These are phyloP conservation scores for Sphenodon punctatus DNA, from an alignment of 2,797 vertebrate genomes.

Conservation along the genomic window DNA sequence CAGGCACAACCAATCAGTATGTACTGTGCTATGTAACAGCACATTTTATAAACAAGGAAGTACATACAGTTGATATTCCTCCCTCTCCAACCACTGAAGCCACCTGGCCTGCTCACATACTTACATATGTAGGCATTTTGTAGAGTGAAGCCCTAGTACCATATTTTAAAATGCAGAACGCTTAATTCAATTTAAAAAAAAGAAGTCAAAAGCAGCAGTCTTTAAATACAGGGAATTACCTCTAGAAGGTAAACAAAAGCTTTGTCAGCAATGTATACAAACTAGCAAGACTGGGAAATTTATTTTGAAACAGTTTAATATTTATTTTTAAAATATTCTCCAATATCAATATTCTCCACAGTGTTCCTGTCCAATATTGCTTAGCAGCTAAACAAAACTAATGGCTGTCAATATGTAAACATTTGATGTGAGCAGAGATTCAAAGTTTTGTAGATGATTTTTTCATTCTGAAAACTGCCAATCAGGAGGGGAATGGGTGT, in stretches of 20 bases:
- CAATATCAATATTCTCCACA: neutral
- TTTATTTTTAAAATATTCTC: conserved; percentile 35
- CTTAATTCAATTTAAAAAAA: neutral
- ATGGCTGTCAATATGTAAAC: neutral
- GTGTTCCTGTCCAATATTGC: neutral
- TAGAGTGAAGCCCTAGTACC: neutral
- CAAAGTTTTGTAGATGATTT: neutral
- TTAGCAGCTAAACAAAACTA: conserved; percentile 3
- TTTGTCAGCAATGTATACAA: conserved; percentile 23
- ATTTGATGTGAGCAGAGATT: neutral
- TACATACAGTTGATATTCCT: neutral
- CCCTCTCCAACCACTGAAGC: neutral
- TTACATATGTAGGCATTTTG: neutral
- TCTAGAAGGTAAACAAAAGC: neutral
- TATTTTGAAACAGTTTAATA: conserved; percentile 2
- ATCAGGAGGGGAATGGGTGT: fast-evolving
- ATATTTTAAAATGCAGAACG: neutral
- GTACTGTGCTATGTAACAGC: neutral
- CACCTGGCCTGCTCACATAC: neutral
- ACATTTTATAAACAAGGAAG: neutral
- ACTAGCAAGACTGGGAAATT: neutral
- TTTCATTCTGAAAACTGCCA: neutral
- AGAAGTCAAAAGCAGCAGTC: neutral
- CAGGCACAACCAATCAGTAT: neutral
- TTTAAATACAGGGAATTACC: neutral